These are phyloP conservation scores for Leptinotarsa tumamoca DNA, from an alignment of 2,888 invertebrate species.

Conservation along the genomic window DNA sequence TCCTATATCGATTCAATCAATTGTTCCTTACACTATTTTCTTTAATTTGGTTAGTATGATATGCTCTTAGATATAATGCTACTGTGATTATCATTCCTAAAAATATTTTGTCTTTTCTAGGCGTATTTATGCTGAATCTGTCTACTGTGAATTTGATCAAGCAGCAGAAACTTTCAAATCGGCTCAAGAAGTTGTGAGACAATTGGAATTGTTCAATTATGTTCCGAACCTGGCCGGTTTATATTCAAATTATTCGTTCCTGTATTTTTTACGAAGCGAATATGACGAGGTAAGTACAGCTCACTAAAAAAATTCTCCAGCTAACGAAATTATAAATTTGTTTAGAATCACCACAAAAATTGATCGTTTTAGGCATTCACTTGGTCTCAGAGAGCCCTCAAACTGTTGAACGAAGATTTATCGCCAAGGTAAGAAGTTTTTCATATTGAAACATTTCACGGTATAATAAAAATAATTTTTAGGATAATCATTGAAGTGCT, in stretches of 20 bases:
- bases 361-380: slow-evolving; percentile 31
- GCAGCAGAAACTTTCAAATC: slow-evolving; percentile 79
- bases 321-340: neutral
- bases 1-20: too few relatives aligned
- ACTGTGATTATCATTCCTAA: too few relatives aligned
- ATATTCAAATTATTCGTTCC: slow-evolving; percentile 85
- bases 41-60: too few relatives aligned
- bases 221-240: slow-evolving; percentile 75
- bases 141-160: slow-evolving; percentile 82
- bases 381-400: slow-evolving; percentile 84
- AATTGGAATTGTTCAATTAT: slow-evolving; percentile 66
- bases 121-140: slow-evolving; percentile 85
- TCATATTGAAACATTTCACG: too few relatives aligned
- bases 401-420: slow-evolving; percentile 73
- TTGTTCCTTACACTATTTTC: too few relatives aligned
- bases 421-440: slow-evolving; percentile 70
- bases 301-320: neutral
- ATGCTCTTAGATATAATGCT: too few relatives aligned
- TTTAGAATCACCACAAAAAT: neutral
- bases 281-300: slow-evolving; percentile 77
- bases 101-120: slow-evolving; percentile 66
- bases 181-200: slow-evolving; percentile 69
- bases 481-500: slow-evolving; percentile 84
- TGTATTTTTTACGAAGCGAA: slow-evolving; percentile 87
- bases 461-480: slow-evolving; percentile 38